phyloP scores from a whole-genome alignment of 2,888 invertebrate species.

The Homarus gammarus region DNA sequence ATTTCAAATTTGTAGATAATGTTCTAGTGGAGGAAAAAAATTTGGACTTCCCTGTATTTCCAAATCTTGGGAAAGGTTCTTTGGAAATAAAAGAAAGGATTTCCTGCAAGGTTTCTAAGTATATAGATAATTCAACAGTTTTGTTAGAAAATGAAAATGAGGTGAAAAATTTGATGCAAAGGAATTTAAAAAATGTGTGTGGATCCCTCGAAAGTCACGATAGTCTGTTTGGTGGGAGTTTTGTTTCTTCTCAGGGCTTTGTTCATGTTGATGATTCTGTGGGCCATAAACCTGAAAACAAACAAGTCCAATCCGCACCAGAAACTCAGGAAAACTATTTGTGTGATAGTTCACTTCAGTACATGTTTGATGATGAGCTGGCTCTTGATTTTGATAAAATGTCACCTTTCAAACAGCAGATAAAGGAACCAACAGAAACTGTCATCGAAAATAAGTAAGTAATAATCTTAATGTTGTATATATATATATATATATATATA shows the following conservation, averaged over 20 bases:
- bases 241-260: constrained; percentile 10
- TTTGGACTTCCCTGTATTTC: too few relatives aligned
- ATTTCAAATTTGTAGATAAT: neutral
- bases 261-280: neutral
- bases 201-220: neutral
- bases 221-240: neutral
- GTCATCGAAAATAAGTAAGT: constrained; percentile 33
- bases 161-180: neutral
- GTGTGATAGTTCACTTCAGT: neutral
- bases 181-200: neutral
- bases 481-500: too few relatives aligned
- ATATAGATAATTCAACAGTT: neutral
- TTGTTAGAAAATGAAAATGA: neutral
- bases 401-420: constrained; percentile 47
- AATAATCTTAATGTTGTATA: too few relatives aligned
- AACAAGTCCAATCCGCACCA: neutral
- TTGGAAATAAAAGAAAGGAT: neutral
- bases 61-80: neutral
- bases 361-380: constrained; percentile 31
- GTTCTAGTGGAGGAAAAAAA: neutral
- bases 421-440: neutral
- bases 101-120: neutral
- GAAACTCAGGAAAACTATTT: constrained; percentile 5
- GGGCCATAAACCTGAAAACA: neutral
- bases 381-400: constrained; percentile 27